These are phyloP conservation scores for Clarias gariepinus DNA, from an alignment of 2,113 vertebrate species.

Conservation along the genomic window DNA sequence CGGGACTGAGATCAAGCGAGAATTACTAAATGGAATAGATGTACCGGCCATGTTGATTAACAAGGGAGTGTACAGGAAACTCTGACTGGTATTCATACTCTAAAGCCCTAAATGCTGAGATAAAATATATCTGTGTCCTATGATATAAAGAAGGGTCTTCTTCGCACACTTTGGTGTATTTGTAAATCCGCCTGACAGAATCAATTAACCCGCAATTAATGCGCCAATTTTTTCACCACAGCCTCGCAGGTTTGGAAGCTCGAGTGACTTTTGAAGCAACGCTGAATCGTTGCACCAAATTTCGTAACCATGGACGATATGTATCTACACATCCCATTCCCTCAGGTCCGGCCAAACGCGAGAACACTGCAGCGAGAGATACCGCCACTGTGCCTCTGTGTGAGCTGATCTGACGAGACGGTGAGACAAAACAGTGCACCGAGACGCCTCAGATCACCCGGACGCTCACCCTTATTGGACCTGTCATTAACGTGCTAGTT, in stretches of 20 bases:
- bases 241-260: too few relatives aligned
- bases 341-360: conserved; percentile 25
- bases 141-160: background rate
- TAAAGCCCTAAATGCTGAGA: background rate
- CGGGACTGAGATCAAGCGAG: background rate
- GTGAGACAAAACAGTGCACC: conserved; percentile 44
- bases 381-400: conserved; percentile 2
- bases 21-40: background rate
- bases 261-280: too few relatives aligned
- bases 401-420: conserved; percentile 22
- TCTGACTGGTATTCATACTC: background rate
- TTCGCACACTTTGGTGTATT: too few relatives aligned
- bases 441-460: conserved; percentile 62
- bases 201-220: too few relatives aligned
- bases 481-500: conserved; percentile 70
- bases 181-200: too few relatives aligned
- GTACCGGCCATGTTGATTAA: background rate
- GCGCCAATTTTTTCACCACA: too few relatives aligned
- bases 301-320: too few relatives aligned
- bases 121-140: too few relatives aligned
- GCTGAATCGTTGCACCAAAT: too few relatives aligned
- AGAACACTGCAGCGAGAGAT: background rate
- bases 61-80: background rate
- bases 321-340: background rate
- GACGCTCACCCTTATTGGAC: conserved; percentile 59